Base-by-base conservation (phyloP, 2,888 invertebrate genomes). In the Sminthurinus aureus region DNA sequence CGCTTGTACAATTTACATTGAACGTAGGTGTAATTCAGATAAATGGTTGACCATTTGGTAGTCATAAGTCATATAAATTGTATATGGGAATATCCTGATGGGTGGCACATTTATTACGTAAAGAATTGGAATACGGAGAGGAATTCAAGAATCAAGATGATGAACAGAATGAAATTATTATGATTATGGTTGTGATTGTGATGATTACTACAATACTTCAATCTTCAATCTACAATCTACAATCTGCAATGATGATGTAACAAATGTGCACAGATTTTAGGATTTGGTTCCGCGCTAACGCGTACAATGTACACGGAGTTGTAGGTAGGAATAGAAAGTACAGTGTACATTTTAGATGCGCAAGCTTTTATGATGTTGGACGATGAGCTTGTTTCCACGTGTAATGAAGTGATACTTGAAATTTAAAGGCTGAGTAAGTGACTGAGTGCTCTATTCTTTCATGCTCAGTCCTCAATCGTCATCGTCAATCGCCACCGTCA, bases 371-470 rank as follows among this genome's bases (percentile, higher is more conserved):
- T 67, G 15, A 24, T 6, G 4, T 1, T 26, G 0, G 71, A 71
- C 26, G 71, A 71, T 71, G 71, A 3, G 67, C 71, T 26, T 22
- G 11, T 71, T 71, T 71, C 71, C 71, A 71, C 71, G 71, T 71
- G 71, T 71, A 71, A 71, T 71, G 71, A 24, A 71, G 71, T 71
- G 71, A 22, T 13, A 71, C 24, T 71, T 22, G 71, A 26, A 71
- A 13, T 58, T 58, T 58, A 13, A 58, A 58, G 58, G 13, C 58
- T 13, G 58, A 58, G 38, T 38, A 38, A 38, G 38, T 38, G 6
- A 38, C 38, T 38, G 9, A 58, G 58, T 58, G 58, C 58, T 13
- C 13, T 18, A 58, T 13, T 58, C 58, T 18, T 58, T 58, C 58
- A 6, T 18, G 2, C 58, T n/a, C n/a, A n/a, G n/a, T n/a, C n/a